A percentile compares a stretch with the other conserved stretches of the same genome.
phyloP scores from a whole-genome alignment of 2,113 vertebrate species.

The Fulmarus glacialis region DNA sequence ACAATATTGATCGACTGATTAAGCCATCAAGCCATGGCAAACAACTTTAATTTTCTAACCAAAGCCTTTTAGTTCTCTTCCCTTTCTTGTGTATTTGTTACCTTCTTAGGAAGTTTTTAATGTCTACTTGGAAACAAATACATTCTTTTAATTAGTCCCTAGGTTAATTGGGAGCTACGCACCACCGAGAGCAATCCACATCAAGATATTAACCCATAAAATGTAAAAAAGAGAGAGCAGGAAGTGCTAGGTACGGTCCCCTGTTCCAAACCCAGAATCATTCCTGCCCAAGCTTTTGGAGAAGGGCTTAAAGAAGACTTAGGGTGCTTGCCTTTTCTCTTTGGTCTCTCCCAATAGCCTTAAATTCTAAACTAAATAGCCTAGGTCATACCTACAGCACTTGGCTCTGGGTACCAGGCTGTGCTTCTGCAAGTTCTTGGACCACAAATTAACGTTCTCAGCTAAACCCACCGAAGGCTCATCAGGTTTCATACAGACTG shows the following conservation, averaged over 20 bases:
- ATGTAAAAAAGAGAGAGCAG: fast-evolving
- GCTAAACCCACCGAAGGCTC: not conserved
- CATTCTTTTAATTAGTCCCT: not conserved
- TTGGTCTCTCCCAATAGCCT: not conserved
- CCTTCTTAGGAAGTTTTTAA: not conserved
- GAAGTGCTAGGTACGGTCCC: too few species aligned
- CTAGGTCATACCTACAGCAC: fast-evolving
- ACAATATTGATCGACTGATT: slow-evolving; percentile 84
- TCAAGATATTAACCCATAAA: not conserved
- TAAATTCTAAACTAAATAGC: too few species aligned
- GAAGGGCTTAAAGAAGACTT: not conserved
- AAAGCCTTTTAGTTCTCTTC: slow-evolving; percentile 18
- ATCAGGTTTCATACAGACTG: fast-evolving
- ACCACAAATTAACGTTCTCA: not conserved
- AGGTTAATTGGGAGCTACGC: not conserved
- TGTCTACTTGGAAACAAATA: not conserved
- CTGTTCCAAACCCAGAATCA: not conserved
- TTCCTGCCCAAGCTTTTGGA: not conserved
- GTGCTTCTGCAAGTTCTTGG: not conserved
- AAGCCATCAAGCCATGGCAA: slow-evolving; percentile 87
- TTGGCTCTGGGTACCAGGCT: not conserved
- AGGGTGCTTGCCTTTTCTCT: not conserved
- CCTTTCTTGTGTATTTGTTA: not conserved
- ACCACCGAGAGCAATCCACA: not conserved
- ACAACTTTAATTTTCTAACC: slow-evolving; percentile 78